Evolutionary conservation across 1,140 invertebrate species (phyloP), one percentile per base, ranked within the genome.

Genomic region (Drusus annulatus): DNA sequence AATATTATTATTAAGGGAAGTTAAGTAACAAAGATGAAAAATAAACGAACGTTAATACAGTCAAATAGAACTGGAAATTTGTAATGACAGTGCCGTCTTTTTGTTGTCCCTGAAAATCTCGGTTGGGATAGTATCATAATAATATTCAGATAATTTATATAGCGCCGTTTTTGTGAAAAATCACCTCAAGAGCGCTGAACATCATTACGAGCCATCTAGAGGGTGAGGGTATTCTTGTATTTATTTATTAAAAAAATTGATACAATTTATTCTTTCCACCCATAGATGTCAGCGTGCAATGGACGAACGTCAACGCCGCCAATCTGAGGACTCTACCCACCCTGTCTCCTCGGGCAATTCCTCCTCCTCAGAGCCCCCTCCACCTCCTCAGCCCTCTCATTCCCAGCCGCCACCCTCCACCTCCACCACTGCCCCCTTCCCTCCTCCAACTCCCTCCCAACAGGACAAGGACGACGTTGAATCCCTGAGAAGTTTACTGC

Each of bases 401-500:
- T 92, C 92, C 84, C 90, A 91, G 52, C 86, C 86, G 36, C 86
- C 87, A 21, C 85, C 87, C 17, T 83, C 86, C 23, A 75, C 85
- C 31, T 79, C 82, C 51, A 78, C 45, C 28, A 19, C 25, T 10
- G 15, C 71, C 3, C 1, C 92, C 91, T 84, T 90, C 84, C 87
- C 31, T 84, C 86, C 31, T 71, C 86, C 58, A 76, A 82, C 52
- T 36, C 80, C 25, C 28, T 86, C 71, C 85, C 87, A 58, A 85
- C 87, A 88, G 79, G 88, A 89, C 56, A 85, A 88, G 73, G 91
- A 91, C 51, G 92, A 93, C 79, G 91, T 93, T 36, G 91, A 93
- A 85, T 92, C 93, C 74, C 86, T 95, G 56, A 91, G 90, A 83
- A 88, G 91, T 84, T 92, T 93, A 81, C 89, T 95, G 83, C 94